Evolutionary conservation across 2,888 invertebrate genomes (phyloP), one percentile per base, ranked within the genome.

Genomic region (Drosophila greeni): DNA sequence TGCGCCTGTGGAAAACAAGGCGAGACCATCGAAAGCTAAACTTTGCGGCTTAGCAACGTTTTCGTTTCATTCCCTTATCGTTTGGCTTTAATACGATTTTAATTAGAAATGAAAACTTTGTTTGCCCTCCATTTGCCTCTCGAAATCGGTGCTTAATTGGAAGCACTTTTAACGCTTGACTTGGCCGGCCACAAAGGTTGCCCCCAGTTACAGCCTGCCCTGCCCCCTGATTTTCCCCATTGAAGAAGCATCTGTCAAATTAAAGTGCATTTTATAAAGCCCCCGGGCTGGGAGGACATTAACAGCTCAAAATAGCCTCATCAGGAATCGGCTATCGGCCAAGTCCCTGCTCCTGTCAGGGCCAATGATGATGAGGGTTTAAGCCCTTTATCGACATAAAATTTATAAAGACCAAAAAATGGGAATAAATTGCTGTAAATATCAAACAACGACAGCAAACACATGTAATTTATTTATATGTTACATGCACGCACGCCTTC

Each of bases 101-200:
- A 75, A 72, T 77, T 72, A 55, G 62, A 72, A 72, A 65, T 52
- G 54, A 66, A 67, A 64, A 68, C 68, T 76, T 72, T 51, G 24
- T 57, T 49, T 66, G 62, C 58, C 16, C 64, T 47, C 49, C 66
- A 62, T 70, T 62, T 60, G 34, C 23, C 12, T 31, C 5, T 14
- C 12, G 24, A 49, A 70, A 64, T 54, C 69, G 43, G 43, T 51
- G 53, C 37, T 70, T 70, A 70, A 70, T 70, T 70, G 64, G 64
- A 54, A 58, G 49, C 57, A 70, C 64, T 70, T 70, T 58, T 70
- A 64, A 70, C 57, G 69, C 64, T 61, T 54, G 69, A 62, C 53
- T 70, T 62, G 47, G 5, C 39, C 16, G 24, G 45, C 45, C 49
- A 37, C 55, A 70, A 62, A 57, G 64, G 70, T 68, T 61, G 42